Evolutionary conservation across 1,140 invertebrate genomes (phyloP).

Genomic region (Drosophila punjabiensis): DNA sequence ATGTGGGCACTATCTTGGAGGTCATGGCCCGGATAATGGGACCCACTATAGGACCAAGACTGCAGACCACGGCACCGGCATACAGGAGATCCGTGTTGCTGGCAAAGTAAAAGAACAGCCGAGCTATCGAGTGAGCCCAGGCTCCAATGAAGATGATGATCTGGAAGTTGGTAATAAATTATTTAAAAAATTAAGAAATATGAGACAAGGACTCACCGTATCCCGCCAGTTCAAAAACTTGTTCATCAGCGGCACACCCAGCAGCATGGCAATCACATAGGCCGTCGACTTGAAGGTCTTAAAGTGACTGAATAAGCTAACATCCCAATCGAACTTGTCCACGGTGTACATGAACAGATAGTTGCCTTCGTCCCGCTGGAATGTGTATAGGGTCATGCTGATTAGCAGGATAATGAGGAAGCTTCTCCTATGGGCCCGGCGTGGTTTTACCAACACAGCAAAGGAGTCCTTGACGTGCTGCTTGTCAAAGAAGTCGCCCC

Average conservation of each 20-base stretch:
- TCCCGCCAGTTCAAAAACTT: constrained; percentile 89
- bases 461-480: constrained; percentile 88
- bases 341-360: constrained; percentile 90
- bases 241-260: constrained; percentile 90
- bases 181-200: neutral
- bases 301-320: constrained; percentile 88
- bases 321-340: constrained; percentile 89
- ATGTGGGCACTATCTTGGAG: constrained; percentile 89
- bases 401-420: constrained; percentile 89
- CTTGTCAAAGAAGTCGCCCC: constrained; percentile 90
- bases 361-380: constrained; percentile 91
- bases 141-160: constrained; percentile 90
- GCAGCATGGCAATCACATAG: constrained; percentile 89
- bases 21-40: constrained; percentile 91
- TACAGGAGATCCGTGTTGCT: constrained; percentile 87
- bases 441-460: constrained; percentile 87
- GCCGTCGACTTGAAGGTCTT: constrained; percentile 89
- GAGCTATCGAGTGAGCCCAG: constrained; percentile 88
- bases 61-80: constrained; percentile 88
- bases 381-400: constrained; percentile 91
- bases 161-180: constrained; percentile 62
- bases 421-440: constrained; percentile 86
- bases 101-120: constrained; percentile 89
- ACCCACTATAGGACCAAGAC: constrained; percentile 90
- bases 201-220: constrained; percentile 85